Percentiles rank a stretch among this genome's conserved stretches.
Evolutionary conservation across 2,797 vertebrate genomes (phyloP).

Genomic region (Staurois parvus): DNA sequence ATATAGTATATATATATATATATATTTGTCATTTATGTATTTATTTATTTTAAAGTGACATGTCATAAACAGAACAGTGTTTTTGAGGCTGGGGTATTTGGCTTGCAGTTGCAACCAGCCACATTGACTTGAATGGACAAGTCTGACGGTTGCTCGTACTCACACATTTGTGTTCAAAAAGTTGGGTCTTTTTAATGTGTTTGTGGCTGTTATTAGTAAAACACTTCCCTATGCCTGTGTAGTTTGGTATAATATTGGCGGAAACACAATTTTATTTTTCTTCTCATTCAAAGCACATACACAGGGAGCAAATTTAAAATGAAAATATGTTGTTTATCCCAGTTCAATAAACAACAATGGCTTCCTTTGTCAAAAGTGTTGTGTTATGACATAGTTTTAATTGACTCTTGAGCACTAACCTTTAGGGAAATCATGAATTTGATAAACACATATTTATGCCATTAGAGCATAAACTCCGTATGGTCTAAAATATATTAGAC

Average conservation of each 20-base stretch:
- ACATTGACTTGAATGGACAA: no score
- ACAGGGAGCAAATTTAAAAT: conserved; percentile 49
- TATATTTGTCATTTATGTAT: no score
- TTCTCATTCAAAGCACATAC: conserved; percentile 48
- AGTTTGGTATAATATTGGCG: conserved; percentile 22
- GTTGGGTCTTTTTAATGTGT: neutral
- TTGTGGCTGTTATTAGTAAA: neutral
- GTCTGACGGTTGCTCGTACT: neutral
- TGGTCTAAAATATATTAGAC: conserved; percentile 51
- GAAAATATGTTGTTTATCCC: conserved; percentile 61
- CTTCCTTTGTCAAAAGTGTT: conserved; percentile 57
- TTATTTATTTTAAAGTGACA: no score
- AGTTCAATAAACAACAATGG: conserved; percentile 61
- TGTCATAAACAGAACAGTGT: no score
- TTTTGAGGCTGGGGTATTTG: no score
- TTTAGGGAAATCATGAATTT: conserved; percentile 60
- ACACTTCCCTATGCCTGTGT: neutral
- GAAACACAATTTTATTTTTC: neutral
- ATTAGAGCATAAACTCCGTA: conserved; percentile 57
- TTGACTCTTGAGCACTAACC: conserved; percentile 59
- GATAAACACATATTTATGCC: conserved; percentile 61
- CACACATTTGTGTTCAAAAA: neutral
- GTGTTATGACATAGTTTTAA: conserved; percentile 60
- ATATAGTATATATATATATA: no score
- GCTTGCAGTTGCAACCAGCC: no score